Evolutionary conservation across 2,113 vertebrate genomes (phyloP).

Genomic region (Hippoglossus stenolepis): DNA sequence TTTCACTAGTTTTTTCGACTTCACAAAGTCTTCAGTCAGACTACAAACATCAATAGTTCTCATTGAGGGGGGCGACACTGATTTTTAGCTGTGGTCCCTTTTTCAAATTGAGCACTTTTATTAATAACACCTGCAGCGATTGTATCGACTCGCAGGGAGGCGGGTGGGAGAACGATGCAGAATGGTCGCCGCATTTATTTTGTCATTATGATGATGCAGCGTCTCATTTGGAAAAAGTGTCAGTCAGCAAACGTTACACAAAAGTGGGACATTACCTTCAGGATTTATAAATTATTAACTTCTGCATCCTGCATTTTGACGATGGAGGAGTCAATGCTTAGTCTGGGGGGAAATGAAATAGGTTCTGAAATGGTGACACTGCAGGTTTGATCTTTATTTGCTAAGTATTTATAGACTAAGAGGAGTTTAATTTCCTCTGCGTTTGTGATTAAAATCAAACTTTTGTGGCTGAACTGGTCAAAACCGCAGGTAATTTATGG

Average conservation of each 20-base stretch:
- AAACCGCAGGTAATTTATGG: not conserved
- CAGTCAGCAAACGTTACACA: not conserved
- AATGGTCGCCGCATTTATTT: not conserved
- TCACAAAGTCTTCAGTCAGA: too few relatives aligned
- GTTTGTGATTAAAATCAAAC: too few relatives aligned
- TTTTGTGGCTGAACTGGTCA: not conserved
- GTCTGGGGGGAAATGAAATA: not conserved
- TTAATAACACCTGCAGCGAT: not conserved
- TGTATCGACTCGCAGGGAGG: not conserved
- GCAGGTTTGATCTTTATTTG: not conserved
- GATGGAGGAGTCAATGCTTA: not conserved
- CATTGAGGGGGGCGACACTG: not conserved
- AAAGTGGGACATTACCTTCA: not conserved
- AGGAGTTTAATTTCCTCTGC: not conserved
- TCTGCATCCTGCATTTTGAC: not conserved
- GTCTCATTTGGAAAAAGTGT: not conserved
- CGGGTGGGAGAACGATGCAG: not conserved
- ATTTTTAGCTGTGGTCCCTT: not conserved
- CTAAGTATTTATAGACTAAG: not conserved
- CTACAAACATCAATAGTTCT: not conserved
- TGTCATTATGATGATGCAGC: not conserved
- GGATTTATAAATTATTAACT: not conserved
- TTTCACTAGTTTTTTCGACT: too few relatives aligned
- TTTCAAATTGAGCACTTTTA: not conserved
- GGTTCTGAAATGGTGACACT: not conserved